Evolutionary conservation across 2,113 vertebrate species (phyloP).

Genomic region (Anolis carolinensis): DNA sequence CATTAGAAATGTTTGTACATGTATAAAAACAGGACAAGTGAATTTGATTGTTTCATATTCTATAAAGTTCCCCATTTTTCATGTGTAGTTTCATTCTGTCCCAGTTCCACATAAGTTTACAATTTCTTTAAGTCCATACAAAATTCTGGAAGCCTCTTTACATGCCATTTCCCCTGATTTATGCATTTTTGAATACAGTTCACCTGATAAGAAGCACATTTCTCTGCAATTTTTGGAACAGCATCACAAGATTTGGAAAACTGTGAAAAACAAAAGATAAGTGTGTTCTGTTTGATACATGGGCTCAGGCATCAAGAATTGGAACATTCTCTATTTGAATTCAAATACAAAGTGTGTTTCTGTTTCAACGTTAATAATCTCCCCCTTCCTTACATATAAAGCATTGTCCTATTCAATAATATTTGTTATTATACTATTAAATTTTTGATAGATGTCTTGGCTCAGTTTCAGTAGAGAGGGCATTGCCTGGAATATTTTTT

Average conservation of each 20-base stretch:
- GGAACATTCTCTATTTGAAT: neutral
- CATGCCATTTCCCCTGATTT: no score
- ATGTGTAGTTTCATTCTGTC: neutral
- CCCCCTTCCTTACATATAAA: slow-evolving; percentile 15
- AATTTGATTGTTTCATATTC: neutral
- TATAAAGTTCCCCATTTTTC: neutral
- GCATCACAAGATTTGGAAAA: neutral
- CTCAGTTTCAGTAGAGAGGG: no score
- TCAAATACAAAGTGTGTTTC: neutral
- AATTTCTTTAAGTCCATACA: neutral
- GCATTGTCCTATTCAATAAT: no score
- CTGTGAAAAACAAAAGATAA: neutral
- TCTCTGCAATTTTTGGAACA: neutral
- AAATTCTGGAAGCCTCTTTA: neutral
- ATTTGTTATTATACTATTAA: no score
- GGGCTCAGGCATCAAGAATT: neutral
- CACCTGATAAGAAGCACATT: no score
- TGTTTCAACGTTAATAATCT: slow-evolving; percentile 27
- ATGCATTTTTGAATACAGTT: no score
- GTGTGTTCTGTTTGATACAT: neutral
- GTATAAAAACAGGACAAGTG: slow-evolving; percentile 6
- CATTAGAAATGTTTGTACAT: neutral
- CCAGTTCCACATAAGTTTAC: neutral
- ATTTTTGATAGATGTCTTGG: no score
- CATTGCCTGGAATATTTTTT: no score